Conservation (phyloP, 2,888 invertebrate genomes). For the Caenorhabditis becei region DNA sequence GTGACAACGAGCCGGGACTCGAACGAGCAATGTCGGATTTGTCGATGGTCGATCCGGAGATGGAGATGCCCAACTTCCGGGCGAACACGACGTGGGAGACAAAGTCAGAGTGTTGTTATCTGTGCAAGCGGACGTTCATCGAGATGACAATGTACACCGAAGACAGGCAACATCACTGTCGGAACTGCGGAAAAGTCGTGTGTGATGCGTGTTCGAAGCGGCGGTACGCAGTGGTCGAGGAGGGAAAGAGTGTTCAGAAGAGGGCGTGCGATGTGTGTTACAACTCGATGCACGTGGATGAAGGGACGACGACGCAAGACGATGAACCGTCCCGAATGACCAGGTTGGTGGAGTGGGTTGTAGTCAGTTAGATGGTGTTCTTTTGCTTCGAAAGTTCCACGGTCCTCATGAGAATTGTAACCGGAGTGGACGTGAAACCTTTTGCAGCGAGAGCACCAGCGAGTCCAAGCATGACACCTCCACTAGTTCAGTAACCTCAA, state of each 20-base stretch:
- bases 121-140: no score
- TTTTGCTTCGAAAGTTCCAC: no score
- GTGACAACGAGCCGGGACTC: slow-evolving; percentile 16
- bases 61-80: slow-evolving; percentile 37
- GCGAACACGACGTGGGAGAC: slow-evolving; percentile 43
- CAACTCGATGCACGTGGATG: slow-evolving; percentile 56
- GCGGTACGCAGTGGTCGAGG: slow-evolving; percentile 50
- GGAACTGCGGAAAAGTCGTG: slow-evolving; percentile 67
- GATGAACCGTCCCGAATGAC: background rate
- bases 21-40: slow-evolving; percentile 52
- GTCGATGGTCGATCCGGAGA: slow-evolving; percentile 52
- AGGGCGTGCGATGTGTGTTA: slow-evolving; percentile 67
- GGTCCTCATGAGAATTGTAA: no score
- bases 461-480: no score
- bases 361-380: no score
- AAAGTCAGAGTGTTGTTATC: slow-evolving; percentile 44
- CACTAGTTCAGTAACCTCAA: no score
- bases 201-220: slow-evolving; percentile 63
- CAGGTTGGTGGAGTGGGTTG: no score
- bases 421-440: no score
- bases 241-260: slow-evolving; percentile 59
- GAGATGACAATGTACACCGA: slow-evolving; percentile 40
- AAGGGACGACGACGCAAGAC: background rate
- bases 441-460: no score
- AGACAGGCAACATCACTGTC: slow-evolving; percentile 64